Base-by-base conservation (phyloP, 2,888 invertebrate genomes). In the Cyclophora punctaria region DNA sequence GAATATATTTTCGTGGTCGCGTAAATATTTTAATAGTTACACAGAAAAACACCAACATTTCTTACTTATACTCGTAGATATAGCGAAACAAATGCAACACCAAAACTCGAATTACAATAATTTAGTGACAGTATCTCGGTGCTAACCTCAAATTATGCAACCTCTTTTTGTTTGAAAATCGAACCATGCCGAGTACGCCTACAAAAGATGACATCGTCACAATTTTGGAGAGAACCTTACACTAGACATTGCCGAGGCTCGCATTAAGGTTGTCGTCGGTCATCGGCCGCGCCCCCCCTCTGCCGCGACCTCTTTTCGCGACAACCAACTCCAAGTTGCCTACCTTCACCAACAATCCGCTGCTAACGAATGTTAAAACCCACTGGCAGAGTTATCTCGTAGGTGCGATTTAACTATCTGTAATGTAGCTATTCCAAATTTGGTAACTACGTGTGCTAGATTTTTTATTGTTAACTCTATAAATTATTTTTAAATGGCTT, bases 241-340 rank as follows among this genome's bases (percentile, higher is more conserved):
- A 83, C 85, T 84, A 84, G 84, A 84, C 84, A 83, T 83, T 81
- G 81, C 78, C 69, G 68, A 67, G 78, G 78, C 69, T 69, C 67
- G 78, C 76, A 76, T 75, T 81, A 77, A 83, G 80, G 78, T 75
- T 80, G 80, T 71, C 78, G 69, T 63, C 84, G 86, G 85, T 85
- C 83, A 83, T 80, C 82, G 83, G 69, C 83, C 80, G 71, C 68
- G 74, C 66, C 76, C 58, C 75, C 62, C 78, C 73, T 75, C 67
- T 73, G 63, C 75, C 58, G 56, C 76, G 84, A 76, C 85, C 85
- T 84, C 85, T 76, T 83, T 85, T 67, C 52, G 66, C 70, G 65
- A 66, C 66, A 69, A 73, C 61, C 75, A 62, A 74, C 63, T 72
- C 78, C 67, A 75, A 64, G 70, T 62, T 58, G 71, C 64, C 67